These are phyloP conservation scores for Coregonus suidteri DNA, from an alignment of 2,797 vertebrate genomes.

Conservation along the genomic window DNA sequence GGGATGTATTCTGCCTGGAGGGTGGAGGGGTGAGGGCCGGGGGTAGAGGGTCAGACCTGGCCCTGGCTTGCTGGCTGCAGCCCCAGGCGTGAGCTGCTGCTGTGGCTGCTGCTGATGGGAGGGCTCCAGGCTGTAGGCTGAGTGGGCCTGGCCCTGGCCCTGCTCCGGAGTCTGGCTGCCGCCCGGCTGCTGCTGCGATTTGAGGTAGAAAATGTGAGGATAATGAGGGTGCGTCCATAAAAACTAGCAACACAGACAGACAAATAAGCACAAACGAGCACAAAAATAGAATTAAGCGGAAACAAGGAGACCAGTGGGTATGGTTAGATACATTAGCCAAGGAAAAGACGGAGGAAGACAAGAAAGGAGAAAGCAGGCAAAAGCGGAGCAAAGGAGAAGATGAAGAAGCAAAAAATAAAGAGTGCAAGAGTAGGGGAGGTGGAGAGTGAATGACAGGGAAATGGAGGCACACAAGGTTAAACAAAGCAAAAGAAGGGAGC, in stretches of 20 bases:
- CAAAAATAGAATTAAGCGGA: constrained; percentile 55
- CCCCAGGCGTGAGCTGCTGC: constrained; percentile 60
- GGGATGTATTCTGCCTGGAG: background rate
- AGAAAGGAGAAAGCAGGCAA: background rate
- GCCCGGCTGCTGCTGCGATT: constrained; percentile 88
- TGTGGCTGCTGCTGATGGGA: constrained; percentile 68
- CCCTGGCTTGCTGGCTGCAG: constrained; percentile 68
- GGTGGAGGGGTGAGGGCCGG: background rate
- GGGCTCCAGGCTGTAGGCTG: constrained; percentile 71
- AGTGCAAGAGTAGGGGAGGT: background rate
- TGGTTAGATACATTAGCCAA: constrained; percentile 5
- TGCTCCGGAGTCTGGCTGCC: constrained; percentile 81
- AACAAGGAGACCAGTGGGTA: constrained; percentile 22
- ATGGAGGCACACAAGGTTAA: constrained; percentile 8
- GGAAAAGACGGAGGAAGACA: background rate
- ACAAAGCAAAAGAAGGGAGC: constrained; percentile 22
- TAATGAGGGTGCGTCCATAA: constrained; percentile 83
- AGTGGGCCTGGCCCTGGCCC: constrained; percentile 73
- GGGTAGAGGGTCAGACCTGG: constrained; percentile 64
- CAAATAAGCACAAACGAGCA: constrained; percentile 12
- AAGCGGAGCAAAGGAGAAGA: background rate
- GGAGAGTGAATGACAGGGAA: constrained; percentile 17
- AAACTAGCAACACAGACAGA: constrained; percentile 78
- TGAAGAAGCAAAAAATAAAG: background rate
- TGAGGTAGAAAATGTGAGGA: constrained; percentile 92